Conservation (phyloP, 2,113 vertebrate species). For the human region DNA sequence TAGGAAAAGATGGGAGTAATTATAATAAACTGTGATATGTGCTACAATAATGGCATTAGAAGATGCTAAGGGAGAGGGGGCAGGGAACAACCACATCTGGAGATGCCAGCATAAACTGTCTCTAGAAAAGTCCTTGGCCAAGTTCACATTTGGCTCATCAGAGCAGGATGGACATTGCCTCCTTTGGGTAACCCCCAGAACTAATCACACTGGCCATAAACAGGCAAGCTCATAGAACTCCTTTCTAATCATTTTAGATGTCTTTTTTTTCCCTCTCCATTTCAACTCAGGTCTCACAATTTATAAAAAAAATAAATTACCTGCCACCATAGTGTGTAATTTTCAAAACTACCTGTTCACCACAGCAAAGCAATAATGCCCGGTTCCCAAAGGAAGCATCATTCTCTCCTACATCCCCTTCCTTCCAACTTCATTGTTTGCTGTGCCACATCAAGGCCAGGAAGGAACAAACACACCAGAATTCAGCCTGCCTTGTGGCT, state of each 20-base stretch:
- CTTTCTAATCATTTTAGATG: background rate
- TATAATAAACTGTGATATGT: background rate
- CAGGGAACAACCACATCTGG: background rate
- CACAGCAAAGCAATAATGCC: slow-evolving; percentile 51
- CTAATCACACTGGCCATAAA: background rate
- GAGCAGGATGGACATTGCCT: background rate
- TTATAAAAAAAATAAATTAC: slow-evolving; percentile 43
- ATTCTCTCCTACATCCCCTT: background rate
- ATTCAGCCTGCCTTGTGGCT: background rate
- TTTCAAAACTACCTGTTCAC: slow-evolving; percentile 61
- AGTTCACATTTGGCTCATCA: background rate
- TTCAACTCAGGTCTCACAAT: slow-evolving; percentile 19
- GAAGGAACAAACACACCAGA: background rate
- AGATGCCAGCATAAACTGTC: background rate
- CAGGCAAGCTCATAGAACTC: background rate
- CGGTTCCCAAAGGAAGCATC: slow-evolving; percentile 43
- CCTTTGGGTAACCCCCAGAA: background rate
- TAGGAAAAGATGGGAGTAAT: background rate
- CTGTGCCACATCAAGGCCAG: background rate
- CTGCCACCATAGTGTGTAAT: background rate
- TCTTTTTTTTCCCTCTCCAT: background rate
- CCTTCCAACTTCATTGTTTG: background rate
- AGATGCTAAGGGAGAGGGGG: background rate
- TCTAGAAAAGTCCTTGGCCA: background rate
- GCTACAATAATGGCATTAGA: background rate